Evolutionary conservation across 2,888 invertebrate species (phyloP).

Genomic region (Zhengitettix transpicula): DNA sequence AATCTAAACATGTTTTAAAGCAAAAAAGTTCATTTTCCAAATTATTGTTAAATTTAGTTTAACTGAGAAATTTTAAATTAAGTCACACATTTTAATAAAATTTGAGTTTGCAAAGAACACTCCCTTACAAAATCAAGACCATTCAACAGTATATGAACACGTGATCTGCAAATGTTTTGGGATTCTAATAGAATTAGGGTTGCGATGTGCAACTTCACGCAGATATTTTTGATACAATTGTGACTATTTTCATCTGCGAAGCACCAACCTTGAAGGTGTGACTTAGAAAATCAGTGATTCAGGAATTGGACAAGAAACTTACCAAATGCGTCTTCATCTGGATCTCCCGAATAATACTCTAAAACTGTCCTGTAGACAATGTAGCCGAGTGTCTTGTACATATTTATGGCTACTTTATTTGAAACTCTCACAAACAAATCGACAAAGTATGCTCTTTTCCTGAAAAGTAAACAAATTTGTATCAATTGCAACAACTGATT

Average conservation of each 20-base stretch:
- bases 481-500: too few relatives aligned
- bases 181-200: too few relatives aligned
- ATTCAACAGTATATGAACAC: too few relatives aligned
- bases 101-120: too few relatives aligned
- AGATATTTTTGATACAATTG: neutral
- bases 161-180: too few relatives aligned
- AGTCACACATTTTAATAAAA: too few relatives aligned
- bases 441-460: slow-evolving; percentile 92
- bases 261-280: neutral
- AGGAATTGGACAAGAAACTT: slow-evolving; percentile 16
- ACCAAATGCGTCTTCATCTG: slow-evolving; percentile 99
- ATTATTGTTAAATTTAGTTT: too few relatives aligned
- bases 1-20: too few relatives aligned
- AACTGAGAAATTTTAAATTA: too few relatives aligned
- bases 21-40: too few relatives aligned
- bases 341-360: slow-evolving; percentile 95
- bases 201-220: too few relatives aligned
- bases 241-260: neutral
- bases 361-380: slow-evolving; percentile 90
- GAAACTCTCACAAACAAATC: slow-evolving; percentile 96
- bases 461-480: slow-evolving; percentile 29
- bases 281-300: neutral
- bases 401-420: slow-evolving; percentile 91
- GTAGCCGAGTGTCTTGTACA: slow-evolving; percentile 93
- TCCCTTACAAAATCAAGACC: too few relatives aligned